A percentile compares a stretch with the other conserved stretches of the same genome.
phyloP scores from a whole-genome alignment of 2,797 vertebrate genomes.

The Passerculus sandwichensis region DNA sequence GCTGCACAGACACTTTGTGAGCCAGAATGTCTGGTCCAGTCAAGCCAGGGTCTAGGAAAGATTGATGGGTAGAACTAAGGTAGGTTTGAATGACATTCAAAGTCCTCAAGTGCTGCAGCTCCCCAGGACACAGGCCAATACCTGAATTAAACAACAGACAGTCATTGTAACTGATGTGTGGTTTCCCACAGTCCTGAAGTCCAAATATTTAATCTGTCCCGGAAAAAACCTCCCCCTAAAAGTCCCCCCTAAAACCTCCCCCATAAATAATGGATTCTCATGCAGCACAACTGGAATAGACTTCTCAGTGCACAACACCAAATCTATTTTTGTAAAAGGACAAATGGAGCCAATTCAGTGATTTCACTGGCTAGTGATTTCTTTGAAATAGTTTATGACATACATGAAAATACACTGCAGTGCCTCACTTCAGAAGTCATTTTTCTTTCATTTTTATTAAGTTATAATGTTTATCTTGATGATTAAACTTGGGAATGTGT shows the following conservation, averaged over 20 bases:
- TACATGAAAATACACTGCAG: not conserved
- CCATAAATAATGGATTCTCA: conserved; percentile 8
- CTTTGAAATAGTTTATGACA: conserved; percentile 6
- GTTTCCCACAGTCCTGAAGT: not conserved
- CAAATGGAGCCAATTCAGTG: not conserved
- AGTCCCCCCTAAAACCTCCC: too few relatives aligned
- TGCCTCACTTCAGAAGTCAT: not conserved
- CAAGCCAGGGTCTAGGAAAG: not conserved
- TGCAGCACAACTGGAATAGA: not conserved
- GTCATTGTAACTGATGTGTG: not conserved
- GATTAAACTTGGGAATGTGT: not conserved
- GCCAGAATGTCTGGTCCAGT: not conserved
- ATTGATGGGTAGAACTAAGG: not conserved
- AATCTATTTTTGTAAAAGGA: conserved; percentile 20
- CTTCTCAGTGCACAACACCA: not conserved
- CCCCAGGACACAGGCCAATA: not conserved
- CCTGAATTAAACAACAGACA: not conserved
- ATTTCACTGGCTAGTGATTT: conserved; percentile 45
- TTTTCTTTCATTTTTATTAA: not conserved
- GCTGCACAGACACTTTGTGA: not conserved
- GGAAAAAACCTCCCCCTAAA: not conserved
- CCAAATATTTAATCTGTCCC: not conserved
- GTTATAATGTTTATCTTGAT: not conserved
- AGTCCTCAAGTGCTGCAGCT: not conserved
- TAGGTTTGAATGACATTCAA: not conserved